Base-by-base conservation (phyloP, 2,797 vertebrate species). In the Cynodonichthys magdalenae region DNA sequence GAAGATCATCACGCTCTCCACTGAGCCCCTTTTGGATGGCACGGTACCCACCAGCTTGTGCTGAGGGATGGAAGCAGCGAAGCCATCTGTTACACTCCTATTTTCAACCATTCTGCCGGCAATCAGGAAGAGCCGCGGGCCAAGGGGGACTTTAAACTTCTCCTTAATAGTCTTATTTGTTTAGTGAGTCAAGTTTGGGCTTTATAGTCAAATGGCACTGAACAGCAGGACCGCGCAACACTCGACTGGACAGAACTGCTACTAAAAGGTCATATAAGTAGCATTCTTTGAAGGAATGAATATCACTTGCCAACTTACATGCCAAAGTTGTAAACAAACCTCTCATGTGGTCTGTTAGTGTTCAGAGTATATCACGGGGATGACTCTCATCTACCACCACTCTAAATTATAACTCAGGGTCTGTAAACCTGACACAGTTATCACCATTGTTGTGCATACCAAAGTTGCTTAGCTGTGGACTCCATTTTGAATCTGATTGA, bases 41-140 rank as follows among this genome's bases (percentile, higher is more conserved):
- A 61, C 66, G 72, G 80, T 62, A 77, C 75, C 86, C 83, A 78
- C 79, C 87, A 87, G 83, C 78, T 84, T 86, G 81, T 74, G 73
- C 84, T 86, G 90, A 88, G 85, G 59, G 63, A 55, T 31, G 63
- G 81, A 90, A 84, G 87, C 83, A 81, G 72, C 87, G 72, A 80
- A 56, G 87, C 92, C 92, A 94, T 94, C 93, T 94, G 92, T 82
- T 84, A 71, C 60, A 66, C 83, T 92, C 88, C 18, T 90, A 91
- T 93, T 92, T 92, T 82, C 89, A 24, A 91, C 85, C 87, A 75
- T 77, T 75, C 58, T 78, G 82, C 75, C 68, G 79, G 82, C 58
- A 79, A 87, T 73, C 7, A n/a, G 71, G 80, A 61, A 81, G 68
- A 71, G 62, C 63, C 47, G 28, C 14, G 1, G 67, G 65, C 81